A percentile compares a stretch with the other conserved stretches of the same genome.
Conservation (phyloP, 1,140 invertebrate species). For the Cepaea nemoralis region DNA sequence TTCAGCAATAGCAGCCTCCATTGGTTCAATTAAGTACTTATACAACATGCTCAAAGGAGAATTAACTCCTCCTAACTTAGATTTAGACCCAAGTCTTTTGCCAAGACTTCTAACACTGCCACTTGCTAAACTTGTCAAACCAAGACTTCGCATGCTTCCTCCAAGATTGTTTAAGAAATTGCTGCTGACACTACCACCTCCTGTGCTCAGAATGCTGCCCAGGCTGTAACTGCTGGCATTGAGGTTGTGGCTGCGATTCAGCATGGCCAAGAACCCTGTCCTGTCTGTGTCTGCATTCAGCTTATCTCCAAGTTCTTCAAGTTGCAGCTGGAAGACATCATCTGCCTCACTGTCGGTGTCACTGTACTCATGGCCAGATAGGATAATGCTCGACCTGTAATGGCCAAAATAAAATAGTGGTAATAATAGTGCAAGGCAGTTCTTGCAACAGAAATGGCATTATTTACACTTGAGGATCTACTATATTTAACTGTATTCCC, state of each 20-base stretch:
- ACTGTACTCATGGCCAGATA: constrained; percentile 51
- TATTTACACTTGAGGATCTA: no score
- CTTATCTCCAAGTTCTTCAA: constrained; percentile 77
- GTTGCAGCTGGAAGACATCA: constrained; percentile 75
- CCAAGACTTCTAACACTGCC: constrained; percentile 29
- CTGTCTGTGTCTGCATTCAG: constrained; percentile 78
- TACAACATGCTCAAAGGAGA: constrained; percentile 88
- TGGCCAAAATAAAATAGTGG: constrained; percentile 46
- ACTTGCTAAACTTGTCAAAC: constrained; percentile 20
- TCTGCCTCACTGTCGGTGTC: constrained; percentile 71
- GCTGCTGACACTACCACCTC: constrained; percentile 54
- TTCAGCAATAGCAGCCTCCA: constrained; percentile 84
- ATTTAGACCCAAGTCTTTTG: background rate
- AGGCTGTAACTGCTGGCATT: constrained; percentile 95
- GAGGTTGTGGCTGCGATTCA: constrained; percentile 83
- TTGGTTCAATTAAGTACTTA: constrained; percentile 90
- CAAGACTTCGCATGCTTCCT: constrained; percentile 26
- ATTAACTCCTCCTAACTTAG: constrained; percentile 71
- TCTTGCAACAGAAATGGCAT: no score
- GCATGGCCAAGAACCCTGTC: constrained; percentile 80
- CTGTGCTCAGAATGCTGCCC: constrained; percentile 82
- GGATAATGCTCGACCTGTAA: constrained; percentile 51
- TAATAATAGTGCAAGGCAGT: no score
- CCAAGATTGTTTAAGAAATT: background rate
- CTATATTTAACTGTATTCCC: no score